Conservation (phyloP, 1,140 invertebrate species). For the Eulimnadia texana region DNA sequence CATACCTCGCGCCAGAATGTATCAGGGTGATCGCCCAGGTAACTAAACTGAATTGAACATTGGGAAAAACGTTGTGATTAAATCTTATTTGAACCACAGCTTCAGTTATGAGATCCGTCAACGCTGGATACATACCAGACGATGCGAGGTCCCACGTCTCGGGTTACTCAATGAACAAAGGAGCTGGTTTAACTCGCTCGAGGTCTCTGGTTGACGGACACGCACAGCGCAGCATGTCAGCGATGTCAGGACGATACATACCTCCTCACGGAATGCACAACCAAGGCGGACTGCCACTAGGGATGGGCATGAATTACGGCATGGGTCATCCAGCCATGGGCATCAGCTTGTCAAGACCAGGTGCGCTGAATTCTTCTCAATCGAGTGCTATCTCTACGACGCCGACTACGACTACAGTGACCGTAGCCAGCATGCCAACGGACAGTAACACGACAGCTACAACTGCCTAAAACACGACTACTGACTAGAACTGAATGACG, state of each 20-base stretch:
- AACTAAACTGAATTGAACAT: background rate
- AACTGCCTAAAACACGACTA: background rate
- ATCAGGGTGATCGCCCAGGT: slow-evolving; percentile 12
- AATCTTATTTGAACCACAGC: slow-evolving; percentile 19
- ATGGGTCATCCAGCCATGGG: slow-evolving; percentile 9
- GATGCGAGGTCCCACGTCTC: slow-evolving; percentile 44
- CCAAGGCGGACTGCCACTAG: background rate
- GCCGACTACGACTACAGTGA: background rate
- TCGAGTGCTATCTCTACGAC: background rate
- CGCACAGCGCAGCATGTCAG: slow-evolving; percentile 68
- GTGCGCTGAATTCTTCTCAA: background rate
- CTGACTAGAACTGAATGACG: background rate
- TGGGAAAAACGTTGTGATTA: too few species aligned
- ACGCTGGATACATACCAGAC: slow-evolving; percentile 43
- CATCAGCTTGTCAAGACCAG: slow-evolving; percentile 13
- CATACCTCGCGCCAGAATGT: slow-evolving; percentile 68
- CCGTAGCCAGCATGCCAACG: background rate
- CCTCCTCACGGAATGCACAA: slow-evolving; percentile 4
- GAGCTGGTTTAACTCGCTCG: background rate
- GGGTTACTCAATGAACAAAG: slow-evolving; percentile 24
- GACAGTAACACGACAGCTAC: background rate
- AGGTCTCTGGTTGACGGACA: slow-evolving; percentile 64
- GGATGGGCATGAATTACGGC: slow-evolving; percentile 9
- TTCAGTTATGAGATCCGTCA: slow-evolving; percentile 36
- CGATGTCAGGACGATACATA: slow-evolving; percentile 58